Evolutionary conservation across 1,140 invertebrate genomes (phyloP).

Genomic region (Procambarus virginalis): DNA sequence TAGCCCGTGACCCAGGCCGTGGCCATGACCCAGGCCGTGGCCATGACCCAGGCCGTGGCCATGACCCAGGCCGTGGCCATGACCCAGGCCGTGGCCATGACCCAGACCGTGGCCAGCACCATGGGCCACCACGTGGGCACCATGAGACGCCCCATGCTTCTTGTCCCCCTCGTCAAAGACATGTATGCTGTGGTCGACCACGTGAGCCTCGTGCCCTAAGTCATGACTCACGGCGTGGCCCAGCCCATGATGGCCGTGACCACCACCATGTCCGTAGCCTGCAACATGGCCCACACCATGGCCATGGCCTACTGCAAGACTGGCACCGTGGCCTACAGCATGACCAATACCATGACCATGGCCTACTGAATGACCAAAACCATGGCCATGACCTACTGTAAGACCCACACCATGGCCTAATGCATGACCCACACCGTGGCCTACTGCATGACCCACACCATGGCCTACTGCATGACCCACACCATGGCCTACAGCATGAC

Average conservation of each 20-base stretch:
- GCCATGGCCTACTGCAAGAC: neutral
- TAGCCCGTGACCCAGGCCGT: neutral
- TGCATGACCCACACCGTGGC: neutral
- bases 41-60: neutral
- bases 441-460: neutral
- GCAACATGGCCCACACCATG: slow-evolving; percentile 1
- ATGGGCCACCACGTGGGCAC: neutral
- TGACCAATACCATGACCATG: neutral
- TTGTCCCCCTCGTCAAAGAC: neutral
- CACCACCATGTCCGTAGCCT: neutral
- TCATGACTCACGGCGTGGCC: neutral
- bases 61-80: neutral
- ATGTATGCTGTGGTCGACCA: neutral
- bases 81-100: neutral
- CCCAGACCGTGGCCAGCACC: neutral
- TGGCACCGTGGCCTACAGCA: neutral
- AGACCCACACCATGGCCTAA: neutral
- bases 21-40: too few relatives aligned
- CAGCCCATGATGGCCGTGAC: neutral
- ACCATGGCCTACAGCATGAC: neutral
- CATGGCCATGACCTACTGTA: neutral
- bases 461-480: neutral
- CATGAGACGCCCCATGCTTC: neutral
- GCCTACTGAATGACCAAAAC: neutral
- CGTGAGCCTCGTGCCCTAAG: neutral